These are phyloP conservation scores for Malurus melanocephalus DNA, from an alignment of 2,113 vertebrate genomes.

Conservation along the genomic window DNA sequence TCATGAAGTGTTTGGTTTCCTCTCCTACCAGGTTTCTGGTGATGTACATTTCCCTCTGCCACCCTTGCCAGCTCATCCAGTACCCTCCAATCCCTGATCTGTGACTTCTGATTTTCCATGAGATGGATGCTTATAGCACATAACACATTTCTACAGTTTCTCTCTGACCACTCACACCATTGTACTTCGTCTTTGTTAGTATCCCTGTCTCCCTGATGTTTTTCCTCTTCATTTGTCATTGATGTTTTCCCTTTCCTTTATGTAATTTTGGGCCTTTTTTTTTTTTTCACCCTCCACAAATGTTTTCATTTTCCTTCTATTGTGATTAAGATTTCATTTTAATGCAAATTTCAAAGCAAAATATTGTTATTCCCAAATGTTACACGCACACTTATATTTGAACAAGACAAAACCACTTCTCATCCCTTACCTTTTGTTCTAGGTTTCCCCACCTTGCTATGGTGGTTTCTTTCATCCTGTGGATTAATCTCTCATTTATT, in stretches of 20 bases:
- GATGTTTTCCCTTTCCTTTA: neutral
- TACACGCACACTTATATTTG: neutral
- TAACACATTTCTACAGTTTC: neutral
- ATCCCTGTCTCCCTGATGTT: neutral
- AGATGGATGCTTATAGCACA: neutral
- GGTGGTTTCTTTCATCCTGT: conserved; percentile 4
- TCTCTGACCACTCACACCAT: neutral
- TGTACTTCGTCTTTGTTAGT: neutral
- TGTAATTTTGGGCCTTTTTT: neutral
- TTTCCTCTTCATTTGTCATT: neutral
- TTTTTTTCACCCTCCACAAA: rapidly evolving
- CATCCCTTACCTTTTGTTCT: conserved; percentile 34
- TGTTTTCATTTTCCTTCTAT: conserved; percentile 19
- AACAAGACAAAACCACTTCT: neutral
- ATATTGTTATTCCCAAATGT: neutral
- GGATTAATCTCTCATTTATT: conserved; percentile 32
- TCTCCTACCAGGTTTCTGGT: neutral
- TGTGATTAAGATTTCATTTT: conserved; percentile 39
- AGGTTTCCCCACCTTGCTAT: neutral
- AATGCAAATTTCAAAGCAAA: conserved; percentile 31
- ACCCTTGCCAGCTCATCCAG: neutral
- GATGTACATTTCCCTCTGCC: neutral
- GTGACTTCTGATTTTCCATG: neutral
- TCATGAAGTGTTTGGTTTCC: neutral
- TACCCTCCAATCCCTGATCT: neutral